A percentile compares a stretch with the other conserved stretches of the same genome.
Evolutionary conservation across 1,140 invertebrate species (phyloP).

Genomic region (Eciton burchellii): DNA sequence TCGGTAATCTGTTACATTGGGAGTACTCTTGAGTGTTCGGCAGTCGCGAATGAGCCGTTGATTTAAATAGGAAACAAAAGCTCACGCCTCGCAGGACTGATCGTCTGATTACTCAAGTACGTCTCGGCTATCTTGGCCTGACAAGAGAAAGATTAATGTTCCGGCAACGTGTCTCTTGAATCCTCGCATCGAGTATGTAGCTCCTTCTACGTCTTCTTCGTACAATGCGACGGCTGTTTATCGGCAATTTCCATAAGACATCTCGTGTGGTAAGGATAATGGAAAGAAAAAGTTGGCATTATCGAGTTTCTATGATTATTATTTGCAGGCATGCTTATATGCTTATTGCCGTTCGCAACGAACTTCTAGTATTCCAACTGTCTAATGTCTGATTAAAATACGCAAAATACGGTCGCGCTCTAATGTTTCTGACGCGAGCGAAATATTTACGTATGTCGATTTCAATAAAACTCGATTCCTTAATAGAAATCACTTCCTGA

Average conservation of each 20-base stretch:
- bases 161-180: slow-evolving; percentile 14
- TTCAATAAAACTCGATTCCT: not conserved
- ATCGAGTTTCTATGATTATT: not conserved
- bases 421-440: not conserved
- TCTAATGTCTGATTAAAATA: not conserved
- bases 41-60: slow-evolving; percentile 15
- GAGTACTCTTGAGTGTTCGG: not conserved
- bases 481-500: not conserved
- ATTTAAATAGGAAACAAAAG: slow-evolving; percentile 47
- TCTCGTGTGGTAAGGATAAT: not conserved
- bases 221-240: slow-evolving; percentile 1
- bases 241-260: not conserved
- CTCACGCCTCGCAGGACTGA: slow-evolving; percentile 36
- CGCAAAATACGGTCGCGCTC: not conserved
- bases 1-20: slow-evolving; percentile 3
- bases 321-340: not conserved
- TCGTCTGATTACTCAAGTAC: slow-evolving; percentile 54
- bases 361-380: not conserved
- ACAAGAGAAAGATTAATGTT: slow-evolving; percentile 60
- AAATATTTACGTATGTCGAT: not conserved
- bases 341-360: not conserved
- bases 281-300: not conserved
- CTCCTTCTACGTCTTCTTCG: slow-evolving; percentile 3
- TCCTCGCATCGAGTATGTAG: slow-evolving; percentile 1
- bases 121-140: not conserved